phyloP scores from a whole-genome alignment of 2,888 invertebrate species.

The Bombylius discolor region DNA sequence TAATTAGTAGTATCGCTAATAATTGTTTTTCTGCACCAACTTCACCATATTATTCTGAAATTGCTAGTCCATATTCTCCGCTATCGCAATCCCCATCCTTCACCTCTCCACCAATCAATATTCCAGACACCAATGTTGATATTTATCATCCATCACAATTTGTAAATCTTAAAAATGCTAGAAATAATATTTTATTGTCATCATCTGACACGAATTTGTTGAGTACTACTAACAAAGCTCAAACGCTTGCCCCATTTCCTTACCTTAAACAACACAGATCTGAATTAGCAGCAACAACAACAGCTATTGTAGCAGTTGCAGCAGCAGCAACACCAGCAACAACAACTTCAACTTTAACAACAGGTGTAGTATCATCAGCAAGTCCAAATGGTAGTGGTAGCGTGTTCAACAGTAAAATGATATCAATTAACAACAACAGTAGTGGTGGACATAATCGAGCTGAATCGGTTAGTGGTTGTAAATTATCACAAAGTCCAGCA shows the following conservation, averaged over 20 bases:
- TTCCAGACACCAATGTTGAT: neutral
- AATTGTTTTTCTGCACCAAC: too few relatives aligned
- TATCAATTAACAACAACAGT: constrained; percentile 7
- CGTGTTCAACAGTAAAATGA: too few relatives aligned
- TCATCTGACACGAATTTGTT: constrained; percentile 14
- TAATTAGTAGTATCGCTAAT: too few relatives aligned
- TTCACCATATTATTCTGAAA: too few relatives aligned
- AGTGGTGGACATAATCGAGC: constrained; percentile 38
- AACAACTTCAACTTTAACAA: constrained; percentile 28
- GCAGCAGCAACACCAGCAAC: constrained; percentile 18
- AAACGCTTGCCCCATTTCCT: constrained; percentile 36
- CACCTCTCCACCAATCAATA: neutral
- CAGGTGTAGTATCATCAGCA: constrained; percentile 15
- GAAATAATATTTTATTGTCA: constrained; percentile 17
- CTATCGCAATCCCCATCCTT: neutral
- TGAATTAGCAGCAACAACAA: constrained; percentile 12
- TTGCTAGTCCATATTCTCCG: too few relatives aligned
- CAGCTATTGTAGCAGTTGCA: neutral
- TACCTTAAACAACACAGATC: constrained; percentile 23
- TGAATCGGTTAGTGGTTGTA: constrained; percentile 44
- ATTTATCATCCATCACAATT: neutral
- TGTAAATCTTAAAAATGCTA: constrained; percentile 21
- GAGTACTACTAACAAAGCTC: constrained; percentile 29
- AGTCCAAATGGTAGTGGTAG: constrained; percentile 2
- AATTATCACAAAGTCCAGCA: constrained; percentile 44